Conservation (phyloP, 2,888 invertebrate species). For the Drosophila nr. perissopoda region DNA sequence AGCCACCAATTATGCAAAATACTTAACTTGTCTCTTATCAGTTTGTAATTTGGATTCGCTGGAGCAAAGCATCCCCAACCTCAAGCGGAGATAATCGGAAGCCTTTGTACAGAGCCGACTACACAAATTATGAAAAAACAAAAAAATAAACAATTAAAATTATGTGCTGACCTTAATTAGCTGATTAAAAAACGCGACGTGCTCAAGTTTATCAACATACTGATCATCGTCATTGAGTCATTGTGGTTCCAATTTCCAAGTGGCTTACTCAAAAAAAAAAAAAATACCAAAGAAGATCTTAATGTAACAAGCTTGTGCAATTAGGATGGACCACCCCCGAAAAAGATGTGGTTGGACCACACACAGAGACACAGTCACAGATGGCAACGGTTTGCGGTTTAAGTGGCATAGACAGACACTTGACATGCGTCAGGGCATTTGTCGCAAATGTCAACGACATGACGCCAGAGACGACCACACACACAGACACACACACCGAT, state of each 20-base stretch:
- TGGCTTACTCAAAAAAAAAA: conserved; percentile 34
- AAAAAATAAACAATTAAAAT: conserved; percentile 71
- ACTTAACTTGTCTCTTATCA: conserved; percentile 60
- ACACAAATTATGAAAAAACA: conserved; percentile 55
- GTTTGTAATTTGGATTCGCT: conserved; percentile 36
- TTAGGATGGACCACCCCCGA: conserved; percentile 68
- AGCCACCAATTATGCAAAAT: conserved; percentile 74
- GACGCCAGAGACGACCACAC: conserved; percentile 74
- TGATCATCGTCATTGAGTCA: conserved; percentile 50
- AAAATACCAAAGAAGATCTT: conserved; percentile 26
- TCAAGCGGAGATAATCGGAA: conserved; percentile 35
- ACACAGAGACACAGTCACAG: conserved; percentile 39
- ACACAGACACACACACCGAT: conserved; percentile 21
- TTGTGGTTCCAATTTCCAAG: conserved; percentile 23
- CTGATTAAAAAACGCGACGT: conserved; percentile 49
- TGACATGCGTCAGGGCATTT: conserved; percentile 76
- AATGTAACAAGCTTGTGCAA: conserved; percentile 68
- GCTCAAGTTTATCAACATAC: conserved; percentile 10
- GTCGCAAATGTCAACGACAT: conserved; percentile 80
- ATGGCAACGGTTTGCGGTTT: conserved; percentile 23
- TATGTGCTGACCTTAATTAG: conserved; percentile 73
- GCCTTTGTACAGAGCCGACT: conserved; percentile 66
- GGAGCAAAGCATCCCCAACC: conserved; percentile 11
- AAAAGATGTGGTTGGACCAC: conserved; percentile 56
- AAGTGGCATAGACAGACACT: conserved; percentile 58